Percentiles rank a stretch among this genome's conserved stretches.
Conservation (phyloP, 2,888 invertebrate species). For the Pammene aurita region DNA sequence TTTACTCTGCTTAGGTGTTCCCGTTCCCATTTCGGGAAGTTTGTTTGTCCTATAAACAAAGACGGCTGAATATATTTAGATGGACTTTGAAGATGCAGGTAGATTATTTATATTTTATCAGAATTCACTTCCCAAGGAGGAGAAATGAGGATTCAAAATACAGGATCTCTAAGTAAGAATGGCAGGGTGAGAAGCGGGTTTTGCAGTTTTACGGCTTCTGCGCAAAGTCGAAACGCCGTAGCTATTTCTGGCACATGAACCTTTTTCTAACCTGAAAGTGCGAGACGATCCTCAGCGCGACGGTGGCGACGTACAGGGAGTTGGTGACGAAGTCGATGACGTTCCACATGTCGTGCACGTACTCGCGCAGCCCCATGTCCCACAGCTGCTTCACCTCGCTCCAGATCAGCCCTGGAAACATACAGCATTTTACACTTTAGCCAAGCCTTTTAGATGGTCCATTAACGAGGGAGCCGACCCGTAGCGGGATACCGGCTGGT, state of each 20-base stretch:
- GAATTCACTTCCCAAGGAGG: too few relatives aligned
- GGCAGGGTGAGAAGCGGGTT: too few relatives aligned
- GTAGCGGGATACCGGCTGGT: slow-evolving; percentile 86
- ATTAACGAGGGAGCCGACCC: slow-evolving; percentile 97
- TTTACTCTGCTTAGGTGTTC: too few relatives aligned
- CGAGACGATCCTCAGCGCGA: slow-evolving; percentile 96
- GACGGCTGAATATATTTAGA: too few relatives aligned
- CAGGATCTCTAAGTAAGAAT: too few relatives aligned
- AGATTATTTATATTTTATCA: too few relatives aligned
- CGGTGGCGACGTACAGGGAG: slow-evolving; percentile 98
- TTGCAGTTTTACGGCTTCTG: too few relatives aligned
- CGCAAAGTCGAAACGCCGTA: too few relatives aligned
- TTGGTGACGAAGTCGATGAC: slow-evolving; percentile 99
- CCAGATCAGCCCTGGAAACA: slow-evolving; percentile 94
- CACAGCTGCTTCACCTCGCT: slow-evolving; percentile 99
- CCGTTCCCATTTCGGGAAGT: too few relatives aligned
- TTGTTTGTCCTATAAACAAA: too few relatives aligned
- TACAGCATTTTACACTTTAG: not conserved
- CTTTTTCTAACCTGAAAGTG: slow-evolving; percentile 90
- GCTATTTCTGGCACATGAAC: not conserved
- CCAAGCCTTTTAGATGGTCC: slow-evolving; percentile 70
- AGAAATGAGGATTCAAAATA: too few relatives aligned
- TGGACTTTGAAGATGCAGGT: too few relatives aligned
- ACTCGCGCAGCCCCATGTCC: slow-evolving; percentile 98
- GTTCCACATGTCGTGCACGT: slow-evolving; percentile 99